Conservation (phyloP, 2,888 invertebrate species). For the Drosophila vallismaia region DNA sequence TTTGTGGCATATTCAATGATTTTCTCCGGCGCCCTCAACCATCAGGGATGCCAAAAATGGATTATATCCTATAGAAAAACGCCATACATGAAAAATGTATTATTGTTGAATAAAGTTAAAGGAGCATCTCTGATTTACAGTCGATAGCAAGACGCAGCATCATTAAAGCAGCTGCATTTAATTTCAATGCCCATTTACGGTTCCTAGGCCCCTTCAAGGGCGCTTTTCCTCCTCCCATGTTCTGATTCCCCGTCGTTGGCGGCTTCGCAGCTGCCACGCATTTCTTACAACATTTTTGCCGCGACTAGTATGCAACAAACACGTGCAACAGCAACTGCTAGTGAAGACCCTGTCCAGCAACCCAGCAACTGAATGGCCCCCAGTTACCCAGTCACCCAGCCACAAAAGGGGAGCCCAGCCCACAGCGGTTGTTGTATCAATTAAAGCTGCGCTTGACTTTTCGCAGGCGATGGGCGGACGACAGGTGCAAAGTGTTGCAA, state of each 20-base stretch:
- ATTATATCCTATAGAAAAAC: not conserved
- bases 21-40: slow-evolving; percentile 29
- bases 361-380: not conserved
- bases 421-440: slow-evolving; percentile 70
- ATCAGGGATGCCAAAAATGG: slow-evolving; percentile 2
- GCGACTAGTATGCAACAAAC: slow-evolving; percentile 57
- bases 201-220: slow-evolving; percentile 58
- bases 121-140: slow-evolving; percentile 15
- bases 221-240: slow-evolving; percentile 65
- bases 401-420: slow-evolving; percentile 8
- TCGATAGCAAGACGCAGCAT: slow-evolving; percentile 39
- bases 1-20: slow-evolving; percentile 69
- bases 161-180: slow-evolving; percentile 77
- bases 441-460: slow-evolving; percentile 75
- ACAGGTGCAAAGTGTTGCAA: slow-evolving; percentile 77
- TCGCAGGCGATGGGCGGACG: slow-evolving; percentile 74
- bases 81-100: not conserved
- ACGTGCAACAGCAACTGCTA: slow-evolving; percentile 23
- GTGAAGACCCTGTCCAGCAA: slow-evolving; percentile 10
- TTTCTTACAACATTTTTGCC: slow-evolving; percentile 78
- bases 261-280: slow-evolving; percentile 65
- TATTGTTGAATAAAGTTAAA: not conserved
- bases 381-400: slow-evolving; percentile 1
- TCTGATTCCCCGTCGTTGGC: slow-evolving; percentile 36
- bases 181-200: slow-evolving; percentile 77